These are phyloP conservation scores for Echinops telfairi DNA, from an alignment of 2,113 vertebrate species.

Conservation along the genomic window DNA sequence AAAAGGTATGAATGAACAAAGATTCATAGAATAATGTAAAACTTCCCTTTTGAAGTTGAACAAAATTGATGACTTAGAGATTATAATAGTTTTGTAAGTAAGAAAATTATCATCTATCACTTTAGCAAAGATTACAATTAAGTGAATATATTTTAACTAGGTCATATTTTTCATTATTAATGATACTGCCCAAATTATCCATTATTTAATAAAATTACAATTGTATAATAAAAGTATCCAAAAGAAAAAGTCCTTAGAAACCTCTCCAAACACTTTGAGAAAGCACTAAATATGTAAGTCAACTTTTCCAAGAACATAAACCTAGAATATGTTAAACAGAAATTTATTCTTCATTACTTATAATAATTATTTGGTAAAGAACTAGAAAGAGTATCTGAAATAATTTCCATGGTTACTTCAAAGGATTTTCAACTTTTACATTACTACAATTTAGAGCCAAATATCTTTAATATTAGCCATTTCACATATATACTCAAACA, in stretches of 20 bases:
- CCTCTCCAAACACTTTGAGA: neutral
- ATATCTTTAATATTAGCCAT: constrained; percentile 56
- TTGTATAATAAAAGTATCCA: constrained; percentile 15
- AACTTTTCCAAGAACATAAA: constrained; percentile 22
- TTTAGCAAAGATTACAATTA: constrained; percentile 5
- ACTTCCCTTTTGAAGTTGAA: constrained; percentile 36
- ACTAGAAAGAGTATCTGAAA: constrained; percentile 59
- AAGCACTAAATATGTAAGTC: constrained; percentile 3
- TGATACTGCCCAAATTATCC: constrained; percentile 8
- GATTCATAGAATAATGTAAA: neutral
- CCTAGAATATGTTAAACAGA: constrained; percentile 2
- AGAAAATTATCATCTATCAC: neutral
- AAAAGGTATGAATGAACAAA: constrained; percentile 8
- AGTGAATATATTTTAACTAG: constrained; percentile 40
- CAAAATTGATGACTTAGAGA: constrained; percentile 37
- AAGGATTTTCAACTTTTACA: constrained; percentile 13
- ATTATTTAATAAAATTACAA: constrained; percentile 44
- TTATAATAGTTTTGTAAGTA: neutral
- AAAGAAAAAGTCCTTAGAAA: constrained; percentile 35
- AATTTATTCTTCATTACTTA: constrained; percentile 21
- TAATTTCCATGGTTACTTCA: constrained; percentile 62
- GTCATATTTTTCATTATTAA: constrained; percentile 25
- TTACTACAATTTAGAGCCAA: constrained; percentile 36
- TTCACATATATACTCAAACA: constrained; percentile 58
- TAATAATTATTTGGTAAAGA: constrained; percentile 39